Evolutionary conservation across 1,140 invertebrate species (phyloP).

Genomic region (Cheumatopsyche charites): DNA sequence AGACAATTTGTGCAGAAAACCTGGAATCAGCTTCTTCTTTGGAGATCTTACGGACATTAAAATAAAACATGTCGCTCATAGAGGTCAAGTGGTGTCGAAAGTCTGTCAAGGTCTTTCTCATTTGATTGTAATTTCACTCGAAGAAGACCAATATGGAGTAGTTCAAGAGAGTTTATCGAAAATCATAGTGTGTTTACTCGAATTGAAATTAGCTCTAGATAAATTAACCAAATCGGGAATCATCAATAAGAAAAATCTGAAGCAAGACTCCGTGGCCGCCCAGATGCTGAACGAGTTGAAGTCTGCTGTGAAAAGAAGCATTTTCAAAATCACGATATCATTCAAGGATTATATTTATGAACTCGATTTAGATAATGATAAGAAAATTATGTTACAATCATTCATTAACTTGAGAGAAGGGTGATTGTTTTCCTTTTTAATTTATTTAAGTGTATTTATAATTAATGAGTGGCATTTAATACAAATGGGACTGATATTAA

Average conservation of each 20-base stretch:
- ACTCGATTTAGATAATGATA: slow-evolving; percentile 63
- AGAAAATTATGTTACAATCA: slow-evolving; percentile 58
- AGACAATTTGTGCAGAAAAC: slow-evolving; percentile 60
- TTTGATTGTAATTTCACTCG: slow-evolving; percentile 69
- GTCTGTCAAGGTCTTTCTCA: slow-evolving; percentile 71
- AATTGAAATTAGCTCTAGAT: slow-evolving; percentile 72
- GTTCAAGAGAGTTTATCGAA: slow-evolving; percentile 76
- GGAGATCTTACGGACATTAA: slow-evolving; percentile 72
- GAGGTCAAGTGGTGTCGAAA: slow-evolving; percentile 74
- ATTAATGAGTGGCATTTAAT: neutral
- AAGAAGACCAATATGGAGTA: slow-evolving; percentile 79
- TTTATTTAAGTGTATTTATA: neutral
- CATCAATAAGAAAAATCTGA: slow-evolving; percentile 64
- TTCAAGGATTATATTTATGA: slow-evolving; percentile 74
- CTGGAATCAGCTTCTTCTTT: slow-evolving; percentile 73
- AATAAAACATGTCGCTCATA: slow-evolving; percentile 66
- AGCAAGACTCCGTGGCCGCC: slow-evolving; percentile 65
- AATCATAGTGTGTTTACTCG: slow-evolving; percentile 70
- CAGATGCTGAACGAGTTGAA: slow-evolving; percentile 67
- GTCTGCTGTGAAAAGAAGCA: slow-evolving; percentile 70
- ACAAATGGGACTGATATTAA: too few species aligned
- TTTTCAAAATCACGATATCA: slow-evolving; percentile 73
- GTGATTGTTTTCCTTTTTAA: slow-evolving; percentile 24
- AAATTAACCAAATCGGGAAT: slow-evolving; percentile 71
- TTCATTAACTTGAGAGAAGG: slow-evolving; percentile 61